Percentiles rank a stretch among this genome's conserved stretches.
phyloP scores from a whole-genome alignment of 2,113 vertebrate genomes.

The Megaleporinus macrocephalus region DNA sequence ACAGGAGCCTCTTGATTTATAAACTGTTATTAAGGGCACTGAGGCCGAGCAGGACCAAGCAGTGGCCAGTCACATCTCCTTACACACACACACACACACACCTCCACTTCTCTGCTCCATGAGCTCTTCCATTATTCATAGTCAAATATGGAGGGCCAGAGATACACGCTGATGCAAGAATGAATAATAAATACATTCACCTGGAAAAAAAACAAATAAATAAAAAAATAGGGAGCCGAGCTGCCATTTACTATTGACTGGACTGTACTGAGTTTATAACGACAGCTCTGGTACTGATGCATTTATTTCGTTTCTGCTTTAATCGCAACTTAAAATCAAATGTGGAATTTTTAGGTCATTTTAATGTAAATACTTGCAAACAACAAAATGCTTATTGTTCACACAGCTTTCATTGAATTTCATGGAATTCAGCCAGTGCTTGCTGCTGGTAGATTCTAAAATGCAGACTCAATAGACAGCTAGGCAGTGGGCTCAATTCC shows the following conservation, averaged over 20 bases:
- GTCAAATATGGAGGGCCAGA: constrained; percentile 70
- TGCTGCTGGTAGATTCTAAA: background rate
- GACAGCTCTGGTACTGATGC: constrained; percentile 16
- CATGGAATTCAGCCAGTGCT: background rate
- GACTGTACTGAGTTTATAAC: constrained; percentile 19
- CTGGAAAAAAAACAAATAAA: constrained; percentile 76
- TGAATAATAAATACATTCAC: constrained; percentile 83
- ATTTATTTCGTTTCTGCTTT: background rate
- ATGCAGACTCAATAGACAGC: background rate
- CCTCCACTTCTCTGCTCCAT: constrained; percentile 74
- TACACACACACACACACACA: constrained; percentile 61
- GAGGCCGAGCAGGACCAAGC: constrained; percentile 51
- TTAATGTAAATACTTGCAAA: background rate
- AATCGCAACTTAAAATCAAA: background rate
- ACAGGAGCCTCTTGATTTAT: constrained; percentile 83
- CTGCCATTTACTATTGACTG: constrained; percentile 41
- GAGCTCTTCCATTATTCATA: constrained; percentile 83
- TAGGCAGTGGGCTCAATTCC: background rate
- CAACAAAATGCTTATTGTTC: background rate
- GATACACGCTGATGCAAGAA: constrained; percentile 76
- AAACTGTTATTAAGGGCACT: constrained; percentile 77
- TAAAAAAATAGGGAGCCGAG: constrained; percentile 9
- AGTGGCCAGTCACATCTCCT: constrained; percentile 48
- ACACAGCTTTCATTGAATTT: background rate
- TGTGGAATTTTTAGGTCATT: background rate